phyloP scores from a whole-genome alignment of 2,888 invertebrate species.

The Eilema depressum region DNA sequence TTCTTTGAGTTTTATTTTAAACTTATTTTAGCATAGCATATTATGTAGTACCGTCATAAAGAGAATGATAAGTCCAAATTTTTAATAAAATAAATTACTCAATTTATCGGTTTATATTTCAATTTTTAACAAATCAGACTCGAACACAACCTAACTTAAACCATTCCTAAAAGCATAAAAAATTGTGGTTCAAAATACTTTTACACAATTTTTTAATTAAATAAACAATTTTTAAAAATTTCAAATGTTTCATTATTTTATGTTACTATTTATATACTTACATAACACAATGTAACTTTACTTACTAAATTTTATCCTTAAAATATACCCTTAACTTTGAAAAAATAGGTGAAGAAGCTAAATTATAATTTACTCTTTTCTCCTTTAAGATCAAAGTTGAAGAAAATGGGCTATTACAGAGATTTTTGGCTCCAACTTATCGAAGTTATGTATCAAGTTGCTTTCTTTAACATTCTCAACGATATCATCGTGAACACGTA shows the following conservation, averaged over 20 bases:
- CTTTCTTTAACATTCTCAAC: constrained; percentile 19
- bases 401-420: constrained; percentile 45
- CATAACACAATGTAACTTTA: not conserved
- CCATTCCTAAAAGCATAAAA: no score
- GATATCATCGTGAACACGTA: constrained; percentile 18
- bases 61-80: no score
- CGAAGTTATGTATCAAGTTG: constrained; percentile 33
- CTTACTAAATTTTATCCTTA: constrained; percentile 11
- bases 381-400: constrained; percentile 45
- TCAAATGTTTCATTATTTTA: not conserved
- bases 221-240: not conserved
- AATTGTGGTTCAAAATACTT: no score
- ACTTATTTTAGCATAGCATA: no score
- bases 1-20: no score
- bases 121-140: no score
- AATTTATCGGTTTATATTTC: no score
- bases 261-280: not conserved
- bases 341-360: constrained; percentile 29
- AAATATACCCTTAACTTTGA: constrained; percentile 22
- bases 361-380: constrained; percentile 40
- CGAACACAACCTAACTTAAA: no score
- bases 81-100: no score
- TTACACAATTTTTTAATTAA: not conserved
- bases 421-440: constrained; percentile 44
- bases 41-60: no score